Base-by-base conservation (phyloP, 2,888 invertebrate species). In the Lithophane semibrunnea region DNA sequence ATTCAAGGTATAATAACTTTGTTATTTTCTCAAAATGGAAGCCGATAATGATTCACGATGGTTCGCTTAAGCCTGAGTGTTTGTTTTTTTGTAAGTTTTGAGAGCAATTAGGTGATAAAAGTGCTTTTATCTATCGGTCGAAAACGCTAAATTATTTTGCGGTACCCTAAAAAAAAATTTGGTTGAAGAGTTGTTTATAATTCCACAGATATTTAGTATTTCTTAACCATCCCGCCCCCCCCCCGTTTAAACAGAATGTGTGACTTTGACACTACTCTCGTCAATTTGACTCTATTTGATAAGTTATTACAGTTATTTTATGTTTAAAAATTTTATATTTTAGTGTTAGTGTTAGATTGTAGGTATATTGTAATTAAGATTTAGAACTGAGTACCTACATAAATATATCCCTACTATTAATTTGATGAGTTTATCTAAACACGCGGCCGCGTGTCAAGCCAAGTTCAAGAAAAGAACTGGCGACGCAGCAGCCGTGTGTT, bases 1-100 rank as follows among this genome's bases (percentile, higher is more conserved):
- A 44, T n/a, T n/a, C 49, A 49, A 58, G 56, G 21, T 61, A 49
- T 49, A 79, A 63, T 58, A 73, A 79, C 60, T 13, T 75, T 63
- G 47, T 56, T 58, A 69, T 72, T 73, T 42, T 64, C 47, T 70
- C 58, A 58, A 10, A 56, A 63, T 49, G 52, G 54, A 60, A 73
- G 56, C 66, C 67, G 69, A 78, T 82, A 64, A 68, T 73, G 61
- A 76, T 79, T 83, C 75, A 75, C 42, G 75, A 60, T 71, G 37
- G 9, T 49, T 61, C 63, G 29, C 54, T 52, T 65, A 44, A 10
- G 16, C 42, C 3, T 12, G 64, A n/a, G 52, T 13, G 29, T 56
- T 24, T 44, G 42, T 61, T 70, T 68, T 54, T 60, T 75, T 66
- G 4, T 47, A 12, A 24, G 65, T 52, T 79, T 73, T 69, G 56